Conservation (phyloP, 2,797 vertebrate genomes). For the Saxicola maurus region DNA sequence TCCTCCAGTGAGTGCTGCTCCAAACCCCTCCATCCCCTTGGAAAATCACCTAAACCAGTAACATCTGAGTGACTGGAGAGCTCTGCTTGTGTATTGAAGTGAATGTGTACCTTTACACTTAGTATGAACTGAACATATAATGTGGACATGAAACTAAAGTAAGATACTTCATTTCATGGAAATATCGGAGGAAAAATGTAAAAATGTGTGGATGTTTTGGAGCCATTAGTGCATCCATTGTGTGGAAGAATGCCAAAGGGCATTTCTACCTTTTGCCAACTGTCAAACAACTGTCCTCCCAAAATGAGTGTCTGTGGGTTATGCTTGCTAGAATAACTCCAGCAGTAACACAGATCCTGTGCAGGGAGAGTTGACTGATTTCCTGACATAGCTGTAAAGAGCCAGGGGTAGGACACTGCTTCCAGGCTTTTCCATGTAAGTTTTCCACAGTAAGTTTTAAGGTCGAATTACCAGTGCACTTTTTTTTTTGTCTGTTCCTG, state of each 20-base stretch:
- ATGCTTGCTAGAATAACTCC: background rate
- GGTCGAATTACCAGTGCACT: background rate
- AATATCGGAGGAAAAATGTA: background rate
- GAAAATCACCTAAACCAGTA: background rate
- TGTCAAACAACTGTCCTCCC: background rate
- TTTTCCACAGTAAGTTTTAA: background rate
- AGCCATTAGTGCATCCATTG: background rate
- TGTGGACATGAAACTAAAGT: background rate
- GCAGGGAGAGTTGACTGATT: background rate
- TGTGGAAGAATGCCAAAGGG: background rate
- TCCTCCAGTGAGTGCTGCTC: slow-evolving; percentile 89
- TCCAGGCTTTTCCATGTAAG: background rate
- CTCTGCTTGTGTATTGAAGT: background rate
- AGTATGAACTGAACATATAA: background rate
- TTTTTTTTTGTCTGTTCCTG: background rate
- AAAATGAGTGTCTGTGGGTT: background rate
- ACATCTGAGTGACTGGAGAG: background rate
- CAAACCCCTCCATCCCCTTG: background rate
- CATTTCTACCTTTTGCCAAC: background rate
- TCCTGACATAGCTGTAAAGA: background rate
- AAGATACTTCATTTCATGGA: background rate
- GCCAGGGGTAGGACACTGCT: background rate
- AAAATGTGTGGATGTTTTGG: background rate
- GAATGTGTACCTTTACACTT: background rate
- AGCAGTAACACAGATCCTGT: background rate